Evolutionary conservation across 2,888 invertebrate species (phyloP).

Genomic region (Anarsia innoxiella): DNA sequence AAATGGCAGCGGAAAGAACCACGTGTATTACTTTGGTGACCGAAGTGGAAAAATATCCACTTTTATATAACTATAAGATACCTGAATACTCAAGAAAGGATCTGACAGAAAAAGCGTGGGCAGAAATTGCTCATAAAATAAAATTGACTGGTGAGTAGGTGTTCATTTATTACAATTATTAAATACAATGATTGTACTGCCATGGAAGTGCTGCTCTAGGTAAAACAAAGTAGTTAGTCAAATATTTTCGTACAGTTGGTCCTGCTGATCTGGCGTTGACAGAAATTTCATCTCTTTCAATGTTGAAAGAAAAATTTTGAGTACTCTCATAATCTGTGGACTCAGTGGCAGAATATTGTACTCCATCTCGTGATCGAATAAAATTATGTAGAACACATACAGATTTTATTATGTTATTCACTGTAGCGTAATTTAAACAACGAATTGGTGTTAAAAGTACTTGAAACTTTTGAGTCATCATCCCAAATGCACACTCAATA

Average conservation of each 20-base stretch:
- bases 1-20: conserved; percentile 7
- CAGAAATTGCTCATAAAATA: background rate
- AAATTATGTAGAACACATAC: conserved; percentile 8
- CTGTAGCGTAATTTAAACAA: conserved; percentile 8
- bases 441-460: too few species aligned
- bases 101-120: background rate
- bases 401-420: conserved; percentile 9
- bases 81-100: conserved; percentile 5
- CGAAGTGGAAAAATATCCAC: conserved; percentile 7
- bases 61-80: conserved; percentile 6
- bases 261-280: conserved; percentile 8
- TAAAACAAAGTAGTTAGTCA: conserved; percentile 10
- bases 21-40: conserved; percentile 1
- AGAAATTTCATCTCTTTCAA: conserved; percentile 9
- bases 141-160: background rate
- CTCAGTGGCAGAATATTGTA: conserved; percentile 8
- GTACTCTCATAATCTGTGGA: conserved; percentile 8
- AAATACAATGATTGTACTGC: conserved; percentile 10
- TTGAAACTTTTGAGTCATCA: too few species aligned
- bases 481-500: too few species aligned
- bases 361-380: conserved; percentile 8
- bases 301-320: conserved; percentile 9
- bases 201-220: conserved; percentile 9
- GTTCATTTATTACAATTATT: background rate
- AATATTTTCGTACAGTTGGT: conserved; percentile 10